Evolutionary conservation across 2,888 invertebrate genomes (phyloP), one percentile per base, ranked within the genome.

Genomic region (Napeogenes inachia): DNA sequence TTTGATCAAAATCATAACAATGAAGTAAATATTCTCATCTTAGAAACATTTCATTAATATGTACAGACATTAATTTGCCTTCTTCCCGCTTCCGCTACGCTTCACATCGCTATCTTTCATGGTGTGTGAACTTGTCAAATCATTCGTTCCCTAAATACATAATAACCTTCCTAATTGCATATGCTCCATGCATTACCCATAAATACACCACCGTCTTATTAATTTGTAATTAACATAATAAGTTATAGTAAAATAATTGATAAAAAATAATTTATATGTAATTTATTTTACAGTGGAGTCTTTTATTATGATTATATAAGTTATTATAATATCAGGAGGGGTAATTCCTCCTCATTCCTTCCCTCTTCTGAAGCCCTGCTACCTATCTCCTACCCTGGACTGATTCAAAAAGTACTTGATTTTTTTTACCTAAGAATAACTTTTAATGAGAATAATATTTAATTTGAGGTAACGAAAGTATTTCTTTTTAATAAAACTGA

Each of bases 131-230:
- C 45, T 3, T 13, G 38, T 21, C 21, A 6, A 30, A 4, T 13
- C 30, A 56, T 62, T 45, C 54, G 64, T 60, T 65, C 58, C 67
- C 65, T 64, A 68, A 67, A 68, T 61, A 59, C 62, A 59, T 67
- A 64, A 63, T 67, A 67, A 45, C 59, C 60, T 54, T 47, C 46
- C 56, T 60, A 56, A 65, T 64, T 55, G 55, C 63, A 61, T 62
- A 69, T 69, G 68, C 69, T 57, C 45, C n/a, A 21, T 42, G 60
- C 62, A 66, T 66, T 54, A 30, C 42, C 54, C 45, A 57, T 59
- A 66, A 66, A 64, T 55, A 66, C 58, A 45, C 46, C 35, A 33
- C 45, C 53, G 54, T 50, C 58, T 47, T 64, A 66, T 62, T 64
- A 62, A 62, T 60, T 54, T 60, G 64, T 65, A 47, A 46, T 60